phyloP scores from a whole-genome alignment of 2,797 vertebrate genomes.

The Poeciliopsis paucimaculata region DNA sequence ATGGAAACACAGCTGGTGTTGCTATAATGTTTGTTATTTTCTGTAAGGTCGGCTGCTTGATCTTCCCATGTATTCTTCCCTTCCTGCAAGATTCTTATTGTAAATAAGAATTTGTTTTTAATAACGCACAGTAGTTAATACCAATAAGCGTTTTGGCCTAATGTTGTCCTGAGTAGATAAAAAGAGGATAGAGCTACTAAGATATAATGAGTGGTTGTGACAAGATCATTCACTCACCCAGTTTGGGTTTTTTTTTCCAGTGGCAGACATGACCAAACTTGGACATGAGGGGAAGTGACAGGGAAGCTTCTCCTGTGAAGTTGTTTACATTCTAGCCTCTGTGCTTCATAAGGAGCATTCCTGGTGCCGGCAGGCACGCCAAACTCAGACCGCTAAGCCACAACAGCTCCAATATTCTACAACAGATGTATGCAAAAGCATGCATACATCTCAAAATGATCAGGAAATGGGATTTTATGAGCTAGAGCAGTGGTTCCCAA shows the following conservation, averaged over 20 bases:
- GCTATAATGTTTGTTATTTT: too few relatives aligned
- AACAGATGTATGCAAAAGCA: background rate
- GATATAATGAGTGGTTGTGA: background rate
- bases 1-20: too few relatives aligned
- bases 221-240: background rate
- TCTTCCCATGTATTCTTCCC: too few relatives aligned
- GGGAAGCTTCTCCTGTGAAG: background rate
- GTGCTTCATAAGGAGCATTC: background rate
- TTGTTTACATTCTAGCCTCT: background rate
- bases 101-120: too few relatives aligned
- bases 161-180: background rate
- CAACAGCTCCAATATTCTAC: background rate
- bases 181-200: background rate
- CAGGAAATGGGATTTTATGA: background rate
- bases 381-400: background rate
- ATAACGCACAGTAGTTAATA: too few relatives aligned
- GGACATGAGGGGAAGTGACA: background rate
- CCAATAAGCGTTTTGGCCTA: background rate
- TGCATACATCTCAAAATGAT: background rate
- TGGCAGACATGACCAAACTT: background rate
- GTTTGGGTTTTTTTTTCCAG: too few relatives aligned
- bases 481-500: too few relatives aligned
- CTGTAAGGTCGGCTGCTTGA: too few relatives aligned
- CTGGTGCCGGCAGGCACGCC: too few relatives aligned
- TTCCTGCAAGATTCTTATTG: too few relatives aligned